Evolutionary conservation across 2,797 vertebrate species (phyloP), one percentile per base, ranked within the genome.

Genomic region (Lagorchestes hirsutus): DNA sequence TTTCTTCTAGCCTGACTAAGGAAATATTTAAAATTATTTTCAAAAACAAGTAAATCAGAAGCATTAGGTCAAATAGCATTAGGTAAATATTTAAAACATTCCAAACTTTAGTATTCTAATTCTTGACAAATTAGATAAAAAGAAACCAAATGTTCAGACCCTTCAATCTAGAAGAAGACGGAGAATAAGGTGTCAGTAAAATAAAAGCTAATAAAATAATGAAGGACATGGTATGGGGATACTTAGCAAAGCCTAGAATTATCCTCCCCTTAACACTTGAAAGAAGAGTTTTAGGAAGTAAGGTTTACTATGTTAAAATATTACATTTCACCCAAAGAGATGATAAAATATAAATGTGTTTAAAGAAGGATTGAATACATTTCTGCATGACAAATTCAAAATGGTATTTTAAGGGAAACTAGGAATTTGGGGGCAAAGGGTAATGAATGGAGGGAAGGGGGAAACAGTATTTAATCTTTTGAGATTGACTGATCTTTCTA

Each of bases 221-320:
- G 24, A 50, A 87, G 74, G 40, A 87, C 9, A 3, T 46, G 40
- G 0, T 27, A 28, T 87, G 22, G 22, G 22, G 40, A 50, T 87
- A 87, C 22, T 27, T 91, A 56, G 52, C 55, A 34, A 62, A 46
- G 27, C 91, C 92, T 92, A n/a, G 94, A 94, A 29, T 91, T 59
- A 59, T 14, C 62, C 5, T 55, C 46, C 55, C 93, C 4, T 92
- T 95, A 87, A 92, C 91, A 91, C 40, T 62, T 97, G 55, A 93
- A 87, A 92, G 34, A 93, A n/a, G 82, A 54, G 24, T 92, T 94
- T 94, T 92, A 94, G 67, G n/a, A 96, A 67, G 50, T 55, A 90
- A 82, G 74, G 10, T 22, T 10, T 82, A 82, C 46, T 10, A 28
- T 87, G 24, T 87, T 87, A 87, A 50, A 87, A 28, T 87, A 2